phyloP scores from a whole-genome alignment of 1,140 invertebrate genomes.

The Aphelinus certus region DNA sequence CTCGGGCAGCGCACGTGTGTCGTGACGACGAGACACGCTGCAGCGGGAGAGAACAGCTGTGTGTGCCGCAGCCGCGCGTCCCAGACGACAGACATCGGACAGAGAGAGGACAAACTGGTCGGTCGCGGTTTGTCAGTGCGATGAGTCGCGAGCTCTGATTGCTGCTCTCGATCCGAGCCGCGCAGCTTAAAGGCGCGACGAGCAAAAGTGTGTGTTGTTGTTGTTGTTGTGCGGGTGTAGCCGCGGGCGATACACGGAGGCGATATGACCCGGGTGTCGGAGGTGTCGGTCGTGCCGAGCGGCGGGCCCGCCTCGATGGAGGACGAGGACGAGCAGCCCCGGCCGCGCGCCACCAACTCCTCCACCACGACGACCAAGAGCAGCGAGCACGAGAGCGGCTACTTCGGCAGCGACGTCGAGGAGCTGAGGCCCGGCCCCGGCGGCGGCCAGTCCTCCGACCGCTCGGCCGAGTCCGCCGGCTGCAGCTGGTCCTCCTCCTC shows the following conservation, averaged over 20 bases:
- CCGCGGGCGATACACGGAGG: too few species aligned
- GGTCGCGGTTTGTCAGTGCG: too few species aligned
- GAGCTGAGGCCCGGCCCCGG: conserved; percentile 2
- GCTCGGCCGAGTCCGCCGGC: conserved; percentile 35
- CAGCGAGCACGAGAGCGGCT: conserved; percentile 58
- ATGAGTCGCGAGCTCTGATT: too few species aligned
- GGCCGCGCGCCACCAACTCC: neutral
- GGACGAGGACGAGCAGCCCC: conserved; percentile 3
- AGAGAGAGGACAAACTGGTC: too few species aligned
- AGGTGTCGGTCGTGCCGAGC: neutral
- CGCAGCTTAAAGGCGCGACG: too few species aligned
- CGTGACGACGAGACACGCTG: too few species aligned
- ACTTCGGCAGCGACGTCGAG: conserved; percentile 55
- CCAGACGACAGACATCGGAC: too few species aligned
- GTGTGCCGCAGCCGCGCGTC: too few species aligned
- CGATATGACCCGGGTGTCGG: conserved; percentile 3
- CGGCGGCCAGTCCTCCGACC: conserved; percentile 28
- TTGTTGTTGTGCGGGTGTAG: too few species aligned
- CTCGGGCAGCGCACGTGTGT: too few species aligned
- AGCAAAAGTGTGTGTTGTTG: conserved; percentile 55
- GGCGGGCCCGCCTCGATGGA: conserved; percentile 1
- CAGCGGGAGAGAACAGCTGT: too few species aligned
- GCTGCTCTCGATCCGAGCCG: too few species aligned
- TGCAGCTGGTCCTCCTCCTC: conserved; percentile 35
- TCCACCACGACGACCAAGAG: conserved; percentile 49